These are phyloP conservation scores for Cochlearius cochlearius DNA, from an alignment of 2,113 vertebrate species.

Conservation along the genomic window DNA sequence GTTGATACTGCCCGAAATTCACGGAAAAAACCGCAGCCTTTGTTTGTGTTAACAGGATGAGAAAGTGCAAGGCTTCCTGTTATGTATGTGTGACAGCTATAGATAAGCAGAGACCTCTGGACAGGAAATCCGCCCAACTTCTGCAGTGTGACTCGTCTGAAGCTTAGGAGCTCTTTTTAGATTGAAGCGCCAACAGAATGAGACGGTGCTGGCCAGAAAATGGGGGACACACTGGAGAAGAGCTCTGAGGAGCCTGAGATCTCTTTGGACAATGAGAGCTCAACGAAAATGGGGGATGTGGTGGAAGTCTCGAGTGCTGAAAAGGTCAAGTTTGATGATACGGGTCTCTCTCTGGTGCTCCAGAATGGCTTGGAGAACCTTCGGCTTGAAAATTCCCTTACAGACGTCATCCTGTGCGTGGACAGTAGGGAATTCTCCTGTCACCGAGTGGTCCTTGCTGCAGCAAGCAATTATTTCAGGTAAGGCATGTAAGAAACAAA, in stretches of 20 bases:
- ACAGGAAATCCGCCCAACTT: conserved; percentile 83
- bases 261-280: conserved; percentile 54
- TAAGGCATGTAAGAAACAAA: conserved; percentile 62
- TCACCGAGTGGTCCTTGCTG: conserved; percentile 91
- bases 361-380: conserved; percentile 90
- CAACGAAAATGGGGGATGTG: conserved; percentile 60
- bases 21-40: conserved; percentile 44
- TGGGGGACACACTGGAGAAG: conserved; percentile 86
- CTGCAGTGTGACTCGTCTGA: conserved; percentile 71
- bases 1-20: conserved; percentile 52
- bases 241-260: conserved; percentile 75
- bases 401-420: conserved; percentile 87
- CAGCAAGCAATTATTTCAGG: conserved; percentile 98
- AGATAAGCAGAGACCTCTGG: conserved; percentile 80
- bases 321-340: conserved; percentile 83
- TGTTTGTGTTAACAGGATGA: conserved; percentile 81
- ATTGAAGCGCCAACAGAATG: conserved; percentile 58
- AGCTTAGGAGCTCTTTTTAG: conserved; percentile 65
- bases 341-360: conserved; percentile 84
- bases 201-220: conserved; percentile 63
- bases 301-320: conserved; percentile 71
- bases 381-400: conserved; percentile 86
- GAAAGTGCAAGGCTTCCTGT: conserved; percentile 87
- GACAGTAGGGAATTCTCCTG: conserved; percentile 88
- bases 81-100: conserved; percentile 80